Conservation (phyloP, 2,888 invertebrate genomes). For the Diloba caeruleocephala region DNA sequence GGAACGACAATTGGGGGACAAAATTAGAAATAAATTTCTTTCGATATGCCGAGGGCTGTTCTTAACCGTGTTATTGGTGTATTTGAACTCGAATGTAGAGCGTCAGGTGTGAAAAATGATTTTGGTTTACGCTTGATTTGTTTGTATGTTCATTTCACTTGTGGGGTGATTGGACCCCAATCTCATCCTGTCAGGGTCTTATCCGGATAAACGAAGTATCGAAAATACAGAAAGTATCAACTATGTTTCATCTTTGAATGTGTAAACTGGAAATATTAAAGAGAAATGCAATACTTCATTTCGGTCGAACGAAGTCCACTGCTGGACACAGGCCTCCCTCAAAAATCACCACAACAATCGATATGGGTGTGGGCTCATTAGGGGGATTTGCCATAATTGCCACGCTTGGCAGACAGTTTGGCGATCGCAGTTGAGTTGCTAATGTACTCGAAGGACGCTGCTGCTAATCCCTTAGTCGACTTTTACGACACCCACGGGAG, state of each 20-base stretch:
- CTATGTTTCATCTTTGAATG: background rate
- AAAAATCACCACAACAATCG: too few species aligned
- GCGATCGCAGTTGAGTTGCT: too few species aligned
- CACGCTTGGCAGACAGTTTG: too few species aligned
- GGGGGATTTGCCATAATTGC: too few species aligned
- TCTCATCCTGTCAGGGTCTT: constrained; percentile 5
- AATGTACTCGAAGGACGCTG: too few species aligned
- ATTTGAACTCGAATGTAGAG: constrained; percentile 51
- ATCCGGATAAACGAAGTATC: constrained; percentile 20
- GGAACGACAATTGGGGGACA: constrained; percentile 51
- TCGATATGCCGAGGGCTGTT: constrained; percentile 51
- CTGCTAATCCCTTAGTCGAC: too few species aligned
- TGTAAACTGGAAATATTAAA: too few species aligned
- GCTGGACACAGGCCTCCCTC: too few species aligned
- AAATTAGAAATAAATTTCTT: constrained; percentile 58
- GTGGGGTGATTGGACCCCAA: constrained; percentile 31
- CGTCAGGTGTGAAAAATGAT: constrained; percentile 57
- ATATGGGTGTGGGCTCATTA: too few species aligned
- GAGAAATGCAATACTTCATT: too few species aligned
- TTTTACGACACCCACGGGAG: too few species aligned
- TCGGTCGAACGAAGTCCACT: too few species aligned
- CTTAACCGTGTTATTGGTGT: constrained; percentile 51
- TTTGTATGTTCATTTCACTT: constrained; percentile 36
- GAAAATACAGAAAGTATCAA: constrained; percentile 3
- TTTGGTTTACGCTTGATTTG: constrained; percentile 50